Conservation (phyloP, 2,888 invertebrate species). For the Andrena trimmerana region DNA sequence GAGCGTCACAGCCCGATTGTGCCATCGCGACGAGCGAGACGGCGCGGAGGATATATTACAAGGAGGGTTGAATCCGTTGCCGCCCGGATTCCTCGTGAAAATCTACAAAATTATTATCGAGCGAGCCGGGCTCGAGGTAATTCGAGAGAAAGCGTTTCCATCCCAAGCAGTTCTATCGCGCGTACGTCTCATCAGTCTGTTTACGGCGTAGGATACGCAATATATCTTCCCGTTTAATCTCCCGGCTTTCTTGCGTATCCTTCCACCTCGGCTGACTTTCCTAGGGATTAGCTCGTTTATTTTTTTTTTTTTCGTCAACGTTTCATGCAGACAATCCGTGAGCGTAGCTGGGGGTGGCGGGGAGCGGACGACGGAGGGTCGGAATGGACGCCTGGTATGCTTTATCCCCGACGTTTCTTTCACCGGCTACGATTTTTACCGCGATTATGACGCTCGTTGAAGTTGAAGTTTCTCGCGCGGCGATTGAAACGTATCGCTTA, state of each 20-base stretch:
- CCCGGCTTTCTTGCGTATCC: conserved; percentile 59
- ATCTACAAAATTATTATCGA: conserved; percentile 37
- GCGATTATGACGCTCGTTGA: conserved; percentile 42
- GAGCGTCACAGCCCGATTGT: background rate
- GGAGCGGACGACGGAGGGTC: background rate
- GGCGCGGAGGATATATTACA: conserved; percentile 10
- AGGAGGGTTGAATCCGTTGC: background rate
- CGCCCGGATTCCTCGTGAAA: background rate
- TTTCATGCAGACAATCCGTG: conserved; percentile 55
- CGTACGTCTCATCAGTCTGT: conserved; percentile 60
- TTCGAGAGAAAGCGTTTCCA: conserved; percentile 34
- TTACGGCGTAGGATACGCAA: conserved; percentile 59
- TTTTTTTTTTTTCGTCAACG: conserved; percentile 1
- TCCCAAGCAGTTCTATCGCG: conserved; percentile 34
- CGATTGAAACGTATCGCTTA: conserved; percentile 66
- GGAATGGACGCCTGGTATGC: conserved; percentile 45
- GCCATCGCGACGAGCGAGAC: background rate
- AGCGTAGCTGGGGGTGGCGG: background rate
- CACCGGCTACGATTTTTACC: conserved; percentile 32
- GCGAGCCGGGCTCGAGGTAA: conserved; percentile 18
- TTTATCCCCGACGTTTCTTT: conserved; percentile 36
- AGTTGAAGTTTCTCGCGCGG: background rate
- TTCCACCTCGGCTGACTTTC: conserved; percentile 53
- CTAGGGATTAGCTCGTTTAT: conserved; percentile 55
- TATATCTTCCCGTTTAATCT: conserved; percentile 72